These are phyloP conservation scores for Streblospio benedicti DNA, from an alignment of 1,140 invertebrate genomes.

Conservation along the genomic window DNA sequence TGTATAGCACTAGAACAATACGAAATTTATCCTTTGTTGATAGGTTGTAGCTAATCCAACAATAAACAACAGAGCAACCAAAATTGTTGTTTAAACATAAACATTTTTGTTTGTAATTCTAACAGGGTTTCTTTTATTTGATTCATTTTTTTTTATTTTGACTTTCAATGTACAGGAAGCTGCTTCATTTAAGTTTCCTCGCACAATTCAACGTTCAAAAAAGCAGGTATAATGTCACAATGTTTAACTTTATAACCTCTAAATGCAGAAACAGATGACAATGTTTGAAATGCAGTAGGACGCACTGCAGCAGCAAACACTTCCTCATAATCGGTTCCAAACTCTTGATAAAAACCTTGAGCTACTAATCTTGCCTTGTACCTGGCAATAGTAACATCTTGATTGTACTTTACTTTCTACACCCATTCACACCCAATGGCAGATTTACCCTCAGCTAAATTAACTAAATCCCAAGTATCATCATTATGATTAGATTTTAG, in stretches of 20 bases:
- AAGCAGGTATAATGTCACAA: not conserved
- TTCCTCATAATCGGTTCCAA: not conserved
- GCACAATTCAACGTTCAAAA: not conserved
- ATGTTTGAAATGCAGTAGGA: not conserved
- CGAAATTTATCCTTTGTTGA: too few species aligned
- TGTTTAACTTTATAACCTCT: not conserved
- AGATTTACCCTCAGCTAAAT: not conserved
- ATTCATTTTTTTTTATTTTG: too few species aligned
- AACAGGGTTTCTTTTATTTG: too few species aligned
- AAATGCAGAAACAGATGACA: not conserved
- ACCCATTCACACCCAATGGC: not conserved
- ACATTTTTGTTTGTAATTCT: too few species aligned
- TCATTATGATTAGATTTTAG: not conserved
- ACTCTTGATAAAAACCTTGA: not conserved
- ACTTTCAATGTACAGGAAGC: too few species aligned
- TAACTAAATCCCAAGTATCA: not conserved
- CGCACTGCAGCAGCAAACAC: not conserved
- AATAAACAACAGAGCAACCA: too few species aligned
- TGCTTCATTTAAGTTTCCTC: not conserved
- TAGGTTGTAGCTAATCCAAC: too few species aligned
- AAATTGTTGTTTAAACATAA: too few species aligned
- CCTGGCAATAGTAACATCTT: not conserved
- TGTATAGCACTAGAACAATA: too few species aligned
- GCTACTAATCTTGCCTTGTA: slow-evolving; percentile 2
- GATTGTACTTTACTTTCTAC: not conserved